These are phyloP conservation scores for Periparus ater DNA, from an alignment of 2,797 vertebrate genomes.

Conservation along the genomic window DNA sequence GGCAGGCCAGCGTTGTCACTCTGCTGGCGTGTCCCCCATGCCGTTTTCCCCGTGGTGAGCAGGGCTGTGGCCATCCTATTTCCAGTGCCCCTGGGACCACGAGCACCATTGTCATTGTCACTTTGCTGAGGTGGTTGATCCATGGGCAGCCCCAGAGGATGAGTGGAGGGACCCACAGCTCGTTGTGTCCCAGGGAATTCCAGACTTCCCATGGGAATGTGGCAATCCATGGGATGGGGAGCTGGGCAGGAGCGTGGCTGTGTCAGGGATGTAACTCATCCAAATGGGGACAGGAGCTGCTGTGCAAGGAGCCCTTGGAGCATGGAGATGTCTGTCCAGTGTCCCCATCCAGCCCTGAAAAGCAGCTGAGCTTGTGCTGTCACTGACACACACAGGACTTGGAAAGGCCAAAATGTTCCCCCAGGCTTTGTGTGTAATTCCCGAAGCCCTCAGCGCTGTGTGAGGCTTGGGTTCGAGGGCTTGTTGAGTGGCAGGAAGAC, in stretches of 20 bases:
- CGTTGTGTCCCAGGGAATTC: background rate
- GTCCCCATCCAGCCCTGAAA: background rate
- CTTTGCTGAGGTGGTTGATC: background rate
- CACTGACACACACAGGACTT: background rate
- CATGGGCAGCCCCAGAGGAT: background rate
- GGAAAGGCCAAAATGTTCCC: background rate
- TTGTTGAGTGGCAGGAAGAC: background rate
- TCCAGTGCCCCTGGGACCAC: background rate
- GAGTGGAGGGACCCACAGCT: background rate
- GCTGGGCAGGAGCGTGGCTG: background rate
- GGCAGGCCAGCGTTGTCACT: background rate
- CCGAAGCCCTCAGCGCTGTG: background rate
- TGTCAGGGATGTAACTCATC: background rate
- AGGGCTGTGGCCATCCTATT: background rate
- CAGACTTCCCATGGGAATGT: background rate
- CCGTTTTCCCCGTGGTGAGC: accelerated
- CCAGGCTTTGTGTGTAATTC: background rate
- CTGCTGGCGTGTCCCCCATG: background rate
- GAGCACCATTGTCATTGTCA: accelerated
- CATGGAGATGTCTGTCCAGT: background rate
- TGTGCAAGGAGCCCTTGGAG: background rate
- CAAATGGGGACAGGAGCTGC: background rate
- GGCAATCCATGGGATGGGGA: background rate
- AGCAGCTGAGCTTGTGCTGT: background rate
- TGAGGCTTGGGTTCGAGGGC: background rate